Base-by-base conservation (phyloP, 2,888 invertebrate genomes). In the Nebria salina region DNA sequence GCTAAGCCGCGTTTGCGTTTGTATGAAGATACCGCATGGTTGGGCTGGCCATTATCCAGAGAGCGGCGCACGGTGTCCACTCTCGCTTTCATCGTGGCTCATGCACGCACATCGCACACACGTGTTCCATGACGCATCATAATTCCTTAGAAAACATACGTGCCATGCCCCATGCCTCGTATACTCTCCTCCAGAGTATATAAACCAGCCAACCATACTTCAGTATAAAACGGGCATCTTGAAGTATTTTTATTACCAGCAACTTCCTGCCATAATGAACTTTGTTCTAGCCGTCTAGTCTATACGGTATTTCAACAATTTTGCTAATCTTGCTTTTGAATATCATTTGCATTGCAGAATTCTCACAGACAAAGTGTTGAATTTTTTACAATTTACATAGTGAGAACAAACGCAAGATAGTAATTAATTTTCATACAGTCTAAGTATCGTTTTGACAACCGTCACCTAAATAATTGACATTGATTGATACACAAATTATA, bases 1-100 rank as follows among this genome's bases (percentile, higher is more conserved):
- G 26, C 70, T 20, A 20, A 20, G 20, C 20, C 20, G 20, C 20
- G 20, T 20, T 20, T 26, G 25, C 11, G 70, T 11, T 5, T 11
- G 54, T 54, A 54, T 54, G 54, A 54, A 54, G 54, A 54, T 54
- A 54, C 54, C 54, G 34, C 34, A 70, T 26, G 25, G 70, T 11
- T 15, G 34, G 3, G 70, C 70, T 70, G 70, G 70, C 70, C 70
- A 25, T 70, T 20, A 34, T 15, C 70, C 70, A 70, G 70, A 26
- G 70, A 25, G 15, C 70, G 2, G 11, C 70, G 54, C 54, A 54
- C 70, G 70, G 70, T 70, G 70, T 70, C 20, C 70, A 70, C 70
- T 70, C 6, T 70, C 26, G 70, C 70, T 70, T 70, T 70, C 70
- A 25, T 15, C 70, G 70, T 34, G 70, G 70, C 25, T 26, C 70